Evolutionary conservation across 2,113 vertebrate species (phyloP).

Genomic region (Porphyrio hochstetteri): DNA sequence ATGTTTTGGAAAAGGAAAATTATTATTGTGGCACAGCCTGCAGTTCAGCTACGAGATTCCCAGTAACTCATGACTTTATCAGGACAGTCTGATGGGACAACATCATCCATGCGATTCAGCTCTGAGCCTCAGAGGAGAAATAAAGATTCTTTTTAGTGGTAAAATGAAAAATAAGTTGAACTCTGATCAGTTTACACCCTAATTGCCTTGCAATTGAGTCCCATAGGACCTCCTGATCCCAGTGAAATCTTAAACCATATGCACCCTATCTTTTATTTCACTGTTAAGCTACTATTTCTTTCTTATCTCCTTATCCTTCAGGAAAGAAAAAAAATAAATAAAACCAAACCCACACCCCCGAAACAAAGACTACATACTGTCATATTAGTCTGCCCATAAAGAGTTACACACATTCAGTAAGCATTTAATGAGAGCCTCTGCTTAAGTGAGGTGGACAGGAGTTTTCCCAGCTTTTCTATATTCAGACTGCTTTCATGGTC

Average conservation of each 20-base stretch:
- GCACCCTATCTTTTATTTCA: background rate
- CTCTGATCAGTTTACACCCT: background rate
- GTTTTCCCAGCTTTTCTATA: background rate
- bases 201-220: background rate
- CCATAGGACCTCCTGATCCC: background rate
- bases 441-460: background rate
- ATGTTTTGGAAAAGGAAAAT: background rate
- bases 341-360: too few relatives aligned
- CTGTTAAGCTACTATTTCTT: background rate
- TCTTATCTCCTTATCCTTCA: background rate
- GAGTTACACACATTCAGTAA: background rate
- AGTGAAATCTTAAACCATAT: background rate
- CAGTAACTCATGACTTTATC: background rate
- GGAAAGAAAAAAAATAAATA: background rate
- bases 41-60: background rate
- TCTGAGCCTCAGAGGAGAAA: background rate
- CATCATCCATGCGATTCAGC: rapidly evolving
- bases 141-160: background rate
- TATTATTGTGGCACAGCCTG: background rate
- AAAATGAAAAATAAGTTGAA: background rate
- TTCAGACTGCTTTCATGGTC: constrained; percentile 7
- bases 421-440: constrained; percentile 4
- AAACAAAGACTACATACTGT: background rate
- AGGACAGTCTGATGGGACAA: background rate
- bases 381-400: background rate